Evolutionary conservation across 1,140 invertebrate genomes (phyloP).

Genomic region (Procambarus virginalis): DNA sequence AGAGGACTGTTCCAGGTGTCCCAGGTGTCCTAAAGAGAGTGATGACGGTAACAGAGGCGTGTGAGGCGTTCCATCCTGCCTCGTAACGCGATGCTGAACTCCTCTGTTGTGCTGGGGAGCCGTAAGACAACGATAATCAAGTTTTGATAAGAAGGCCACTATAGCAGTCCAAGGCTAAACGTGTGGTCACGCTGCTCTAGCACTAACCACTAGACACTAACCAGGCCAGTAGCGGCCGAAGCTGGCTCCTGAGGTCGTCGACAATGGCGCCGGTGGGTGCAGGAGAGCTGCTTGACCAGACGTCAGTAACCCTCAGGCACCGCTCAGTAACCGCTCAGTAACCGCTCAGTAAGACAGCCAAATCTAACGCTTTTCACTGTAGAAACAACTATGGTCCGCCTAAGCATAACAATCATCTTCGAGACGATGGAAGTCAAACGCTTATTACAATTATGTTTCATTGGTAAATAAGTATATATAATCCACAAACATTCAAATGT

Average conservation of each 20-base stretch:
- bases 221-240: neutral
- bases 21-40: no score
- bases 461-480: no score
- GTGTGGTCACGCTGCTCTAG: neutral
- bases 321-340: no score
- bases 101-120: no score
- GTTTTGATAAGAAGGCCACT: no score
- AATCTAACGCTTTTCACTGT: neutral
- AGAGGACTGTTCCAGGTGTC: no score
- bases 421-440: neutral
- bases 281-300: neutral
- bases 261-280: no score
- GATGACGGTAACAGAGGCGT: no score
- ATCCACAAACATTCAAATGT: no score
- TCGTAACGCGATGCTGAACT: no score
- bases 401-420: neutral
- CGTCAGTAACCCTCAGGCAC: neutral
- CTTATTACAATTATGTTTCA: neutral
- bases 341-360: neutral
- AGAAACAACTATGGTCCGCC: neutral
- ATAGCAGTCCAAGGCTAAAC: neutral
- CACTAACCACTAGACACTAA: neutral
- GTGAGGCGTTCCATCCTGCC: no score
- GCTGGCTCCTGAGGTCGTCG: neutral
- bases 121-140: no score